Evolutionary conservation across 2,113 vertebrate species (phyloP).

Genomic region (Xyrauchen texanus): DNA sequence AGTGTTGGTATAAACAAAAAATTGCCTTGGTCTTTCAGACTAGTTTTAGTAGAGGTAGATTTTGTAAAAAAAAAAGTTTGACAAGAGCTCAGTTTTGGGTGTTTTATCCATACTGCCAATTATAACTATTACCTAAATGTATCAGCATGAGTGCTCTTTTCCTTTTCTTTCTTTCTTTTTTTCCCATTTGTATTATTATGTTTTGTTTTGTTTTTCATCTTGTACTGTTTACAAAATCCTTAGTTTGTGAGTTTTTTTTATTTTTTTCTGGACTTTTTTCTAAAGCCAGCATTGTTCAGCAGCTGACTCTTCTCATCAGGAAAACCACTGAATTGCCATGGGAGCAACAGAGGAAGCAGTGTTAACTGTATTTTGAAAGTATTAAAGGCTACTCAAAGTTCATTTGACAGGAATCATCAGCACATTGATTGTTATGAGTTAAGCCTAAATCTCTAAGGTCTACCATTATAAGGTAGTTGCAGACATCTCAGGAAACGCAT

Average conservation of each 20-base stretch:
- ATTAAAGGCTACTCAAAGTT: conserved; percentile 65
- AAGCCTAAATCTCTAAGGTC: conserved; percentile 67
- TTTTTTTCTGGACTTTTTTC: background rate
- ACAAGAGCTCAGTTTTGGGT: background rate
- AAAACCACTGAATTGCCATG: conserved; percentile 39
- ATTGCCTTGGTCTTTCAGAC: background rate
- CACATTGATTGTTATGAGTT: conserved; percentile 65
- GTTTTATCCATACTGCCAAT: background rate
- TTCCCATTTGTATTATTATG: no score
- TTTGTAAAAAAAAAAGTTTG: background rate
- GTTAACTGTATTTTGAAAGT: conserved; percentile 58
- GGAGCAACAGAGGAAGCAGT: conserved; percentile 53
- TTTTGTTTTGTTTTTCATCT: background rate
- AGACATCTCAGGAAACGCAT: conserved; percentile 69
- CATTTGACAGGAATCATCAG: conserved; percentile 72
- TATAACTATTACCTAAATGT: background rate
- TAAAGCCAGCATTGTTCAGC: conserved; percentile 7
- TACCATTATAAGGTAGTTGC: conserved; percentile 62
- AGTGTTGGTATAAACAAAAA: background rate
- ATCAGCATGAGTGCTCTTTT: no score
- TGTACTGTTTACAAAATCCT: background rate
- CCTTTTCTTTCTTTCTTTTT: no score
- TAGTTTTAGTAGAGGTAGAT: background rate
- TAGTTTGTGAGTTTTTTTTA: background rate
- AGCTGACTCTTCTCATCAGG: conserved; percentile 32